These are phyloP conservation scores for Lycia hirtaria DNA, from an alignment of 2,888 invertebrate genomes.

Conservation along the genomic window DNA sequence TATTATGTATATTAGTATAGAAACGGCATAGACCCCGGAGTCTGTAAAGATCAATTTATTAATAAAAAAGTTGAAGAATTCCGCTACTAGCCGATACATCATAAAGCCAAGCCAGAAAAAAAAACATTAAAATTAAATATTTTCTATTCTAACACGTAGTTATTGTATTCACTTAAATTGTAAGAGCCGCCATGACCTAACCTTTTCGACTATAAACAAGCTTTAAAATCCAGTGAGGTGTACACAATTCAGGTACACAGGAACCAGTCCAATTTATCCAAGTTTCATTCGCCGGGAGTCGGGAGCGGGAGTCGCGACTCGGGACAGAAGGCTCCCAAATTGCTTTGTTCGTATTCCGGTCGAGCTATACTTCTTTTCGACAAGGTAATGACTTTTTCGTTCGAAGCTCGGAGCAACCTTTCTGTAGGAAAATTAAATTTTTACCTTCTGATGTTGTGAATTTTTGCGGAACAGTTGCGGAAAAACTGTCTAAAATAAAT, in stretches of 20 bases:
- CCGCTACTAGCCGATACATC: too few relatives aligned
- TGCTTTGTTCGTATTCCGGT: constrained; percentile 14
- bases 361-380: constrained; percentile 9
- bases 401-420: background rate
- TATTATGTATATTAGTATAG: too few relatives aligned
- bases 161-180: too few relatives aligned
- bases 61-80: too few relatives aligned
- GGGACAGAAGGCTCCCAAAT: constrained; percentile 8
- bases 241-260: background rate
- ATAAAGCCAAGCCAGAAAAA: too few relatives aligned
- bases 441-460: constrained; percentile 6
- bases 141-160: too few relatives aligned
- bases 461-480: background rate
- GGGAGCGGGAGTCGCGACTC: too few relatives aligned
- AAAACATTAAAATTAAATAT: too few relatives aligned
- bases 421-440: constrained; percentile 14
- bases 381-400: constrained; percentile 15
- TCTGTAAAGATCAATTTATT: too few relatives aligned
- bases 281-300: too few relatives aligned
- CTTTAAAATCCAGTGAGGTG: constrained; percentile 8
- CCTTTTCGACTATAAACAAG: background rate
- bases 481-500: background rate
- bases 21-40: too few relatives aligned
- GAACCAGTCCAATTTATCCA: constrained; percentile 13
- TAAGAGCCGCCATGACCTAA: background rate